Conservation (phyloP, 2,797 vertebrate species). For the Tokudaia muenninki region DNA sequence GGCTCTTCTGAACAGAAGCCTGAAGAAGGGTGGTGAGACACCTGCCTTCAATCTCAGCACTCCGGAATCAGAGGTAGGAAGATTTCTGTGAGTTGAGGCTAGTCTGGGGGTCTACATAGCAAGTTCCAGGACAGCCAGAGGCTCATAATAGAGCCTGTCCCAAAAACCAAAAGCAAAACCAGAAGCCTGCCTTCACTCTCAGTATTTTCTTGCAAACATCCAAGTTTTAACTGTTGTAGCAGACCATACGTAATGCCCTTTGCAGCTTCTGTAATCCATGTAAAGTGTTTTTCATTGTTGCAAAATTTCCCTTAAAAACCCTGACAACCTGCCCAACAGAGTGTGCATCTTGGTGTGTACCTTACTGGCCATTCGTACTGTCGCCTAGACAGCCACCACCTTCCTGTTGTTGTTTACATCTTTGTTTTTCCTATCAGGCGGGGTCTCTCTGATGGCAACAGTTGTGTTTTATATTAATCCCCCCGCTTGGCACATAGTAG, state of each 20-base stretch:
- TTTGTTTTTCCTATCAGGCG: neutral
- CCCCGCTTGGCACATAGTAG: neutral
- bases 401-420: constrained; percentile 12
- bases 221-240: neutral
- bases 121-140: neutral
- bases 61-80: neutral
- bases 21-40: neutral
- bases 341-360: neutral
- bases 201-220: neutral
- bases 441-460: constrained; percentile 24
- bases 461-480: constrained; percentile 20
- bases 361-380: neutral
- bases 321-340: neutral
- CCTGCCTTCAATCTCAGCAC: accelerated
- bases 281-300: neutral
- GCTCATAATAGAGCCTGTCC: neutral
- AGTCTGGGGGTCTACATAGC: neutral
- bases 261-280: neutral
- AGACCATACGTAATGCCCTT: neutral
- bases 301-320: constrained; percentile 4
- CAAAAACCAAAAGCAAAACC: neutral
- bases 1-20: neutral
- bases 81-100: neutral
- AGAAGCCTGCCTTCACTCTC: neutral
- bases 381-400: neutral